phyloP scores from a whole-genome alignment of 2,113 vertebrate genomes.

The Columbina picui region DNA sequence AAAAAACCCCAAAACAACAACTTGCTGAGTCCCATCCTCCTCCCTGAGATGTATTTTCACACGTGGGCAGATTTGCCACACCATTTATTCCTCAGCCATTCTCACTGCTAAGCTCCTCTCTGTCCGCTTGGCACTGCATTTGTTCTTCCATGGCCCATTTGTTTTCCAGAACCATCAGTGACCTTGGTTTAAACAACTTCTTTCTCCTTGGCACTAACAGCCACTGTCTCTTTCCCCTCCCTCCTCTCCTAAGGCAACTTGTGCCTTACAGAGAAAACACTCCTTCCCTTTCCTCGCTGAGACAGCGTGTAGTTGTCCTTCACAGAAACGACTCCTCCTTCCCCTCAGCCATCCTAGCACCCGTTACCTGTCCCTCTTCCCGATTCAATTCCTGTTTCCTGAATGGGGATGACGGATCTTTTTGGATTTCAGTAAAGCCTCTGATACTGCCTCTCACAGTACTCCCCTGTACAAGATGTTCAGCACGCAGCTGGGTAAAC shows the following conservation, averaged over 20 bases:
- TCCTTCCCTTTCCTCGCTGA: not conserved
- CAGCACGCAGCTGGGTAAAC: too few relatives aligned
- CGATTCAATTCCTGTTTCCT: not conserved
- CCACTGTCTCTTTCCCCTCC: not conserved
- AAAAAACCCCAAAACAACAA: not conserved
- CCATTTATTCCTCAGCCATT: not conserved
- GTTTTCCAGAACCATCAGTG: not conserved
- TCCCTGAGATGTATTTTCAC: not conserved
- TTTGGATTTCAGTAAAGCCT: too few relatives aligned
- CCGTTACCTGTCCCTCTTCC: not conserved
- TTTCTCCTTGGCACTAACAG: not conserved
- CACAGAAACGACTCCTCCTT: rapidly evolving
- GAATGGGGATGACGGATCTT: not conserved
- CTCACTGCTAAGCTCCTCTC: not conserved
- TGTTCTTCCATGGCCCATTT: not conserved
- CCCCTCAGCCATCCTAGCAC: not conserved
- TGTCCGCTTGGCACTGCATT: rapidly evolving
- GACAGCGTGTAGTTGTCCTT: not conserved
- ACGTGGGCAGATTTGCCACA: not conserved
- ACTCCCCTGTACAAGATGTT: too few relatives aligned
- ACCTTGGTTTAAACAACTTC: not conserved
- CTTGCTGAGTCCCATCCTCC: not conserved
- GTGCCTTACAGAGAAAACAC: not conserved
- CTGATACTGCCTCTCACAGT: too few relatives aligned
- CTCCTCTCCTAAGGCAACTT: not conserved